phyloP scores from a whole-genome alignment of 2,113 vertebrate species.

The Onychostruthus taczanowskii region DNA sequence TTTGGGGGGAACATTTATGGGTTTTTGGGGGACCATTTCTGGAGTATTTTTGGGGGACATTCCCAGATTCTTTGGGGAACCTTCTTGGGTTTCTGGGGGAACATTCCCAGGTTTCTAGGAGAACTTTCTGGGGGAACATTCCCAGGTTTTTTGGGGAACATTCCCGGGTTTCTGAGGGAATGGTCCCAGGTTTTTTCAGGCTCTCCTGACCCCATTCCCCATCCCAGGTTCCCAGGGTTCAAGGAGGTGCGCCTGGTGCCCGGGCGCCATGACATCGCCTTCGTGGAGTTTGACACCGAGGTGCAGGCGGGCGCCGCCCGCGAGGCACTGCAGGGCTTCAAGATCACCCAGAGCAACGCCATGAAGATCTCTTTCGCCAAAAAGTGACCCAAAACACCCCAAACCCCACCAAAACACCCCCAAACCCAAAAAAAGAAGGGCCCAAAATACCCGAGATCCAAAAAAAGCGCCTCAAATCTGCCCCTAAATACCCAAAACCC shows the following conservation, averaged over 20 bases:
- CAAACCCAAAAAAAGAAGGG: no score
- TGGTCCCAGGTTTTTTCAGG: background rate
- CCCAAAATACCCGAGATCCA: background rate
- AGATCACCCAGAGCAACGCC: background rate
- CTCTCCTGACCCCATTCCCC: background rate
- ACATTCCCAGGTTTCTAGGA: background rate
- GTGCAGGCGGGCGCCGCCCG: background rate
- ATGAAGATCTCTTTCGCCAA: conserved; percentile 7
- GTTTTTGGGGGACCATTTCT: background rate
- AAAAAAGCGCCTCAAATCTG: background rate
- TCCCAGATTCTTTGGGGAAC: background rate
- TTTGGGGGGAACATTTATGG: background rate
- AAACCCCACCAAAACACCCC: background rate
- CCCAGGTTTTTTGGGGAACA: background rate
- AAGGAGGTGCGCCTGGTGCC: background rate
- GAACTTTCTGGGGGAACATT: background rate
- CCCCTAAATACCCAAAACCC: background rate
- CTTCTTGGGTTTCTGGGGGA: background rate
- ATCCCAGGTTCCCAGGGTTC: background rate
- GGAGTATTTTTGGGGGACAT: background rate
- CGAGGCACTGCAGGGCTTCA: background rate
- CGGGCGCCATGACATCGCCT: background rate
- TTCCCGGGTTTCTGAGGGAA: background rate
- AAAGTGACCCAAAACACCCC: background rate
- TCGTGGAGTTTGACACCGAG: background rate